A percentile compares a stretch with the other conserved stretches of the same genome.
phyloP scores from a whole-genome alignment of 2,888 invertebrate species.

The Athripsodes cinereus region DNA sequence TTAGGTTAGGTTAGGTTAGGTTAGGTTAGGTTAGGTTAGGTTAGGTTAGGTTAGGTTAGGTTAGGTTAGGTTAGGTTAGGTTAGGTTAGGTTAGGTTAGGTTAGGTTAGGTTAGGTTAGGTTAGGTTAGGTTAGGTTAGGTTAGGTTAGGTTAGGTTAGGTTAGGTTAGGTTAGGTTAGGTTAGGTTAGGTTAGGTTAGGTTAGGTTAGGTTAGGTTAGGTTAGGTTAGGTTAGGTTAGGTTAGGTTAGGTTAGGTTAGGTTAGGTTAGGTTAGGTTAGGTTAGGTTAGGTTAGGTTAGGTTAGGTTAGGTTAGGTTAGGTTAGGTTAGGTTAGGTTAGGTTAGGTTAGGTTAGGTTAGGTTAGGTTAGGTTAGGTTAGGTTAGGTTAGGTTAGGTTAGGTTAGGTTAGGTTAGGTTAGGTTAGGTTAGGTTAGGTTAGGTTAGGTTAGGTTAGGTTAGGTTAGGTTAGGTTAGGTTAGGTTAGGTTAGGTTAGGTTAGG shows the following conservation, averaged over 20 bases:
- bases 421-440: constrained; percentile 24
- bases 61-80: constrained; percentile 30
- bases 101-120: constrained; percentile 29
- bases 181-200: constrained; percentile 27
- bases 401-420: constrained; percentile 26
- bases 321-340: constrained; percentile 29
- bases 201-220: constrained; percentile 23
- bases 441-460: constrained; percentile 17
- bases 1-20: constrained; percentile 30
- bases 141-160: constrained; percentile 20
- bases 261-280: constrained; percentile 25
- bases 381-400: constrained; percentile 24
- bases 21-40: constrained; percentile 27
- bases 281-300: constrained; percentile 25
- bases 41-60: constrained; percentile 28
- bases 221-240: constrained; percentile 23
- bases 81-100: constrained; percentile 29
- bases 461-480: constrained; percentile 23
- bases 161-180: constrained; percentile 28
- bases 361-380: constrained; percentile 24
- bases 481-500: constrained; percentile 16
- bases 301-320: constrained; percentile 28
- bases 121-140: constrained; percentile 28
- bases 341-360: constrained; percentile 28
- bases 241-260: constrained; percentile 25